Evolutionary conservation across 2,797 vertebrate genomes (phyloP).

Genomic region (Scyliorhinus canicula): DNA sequence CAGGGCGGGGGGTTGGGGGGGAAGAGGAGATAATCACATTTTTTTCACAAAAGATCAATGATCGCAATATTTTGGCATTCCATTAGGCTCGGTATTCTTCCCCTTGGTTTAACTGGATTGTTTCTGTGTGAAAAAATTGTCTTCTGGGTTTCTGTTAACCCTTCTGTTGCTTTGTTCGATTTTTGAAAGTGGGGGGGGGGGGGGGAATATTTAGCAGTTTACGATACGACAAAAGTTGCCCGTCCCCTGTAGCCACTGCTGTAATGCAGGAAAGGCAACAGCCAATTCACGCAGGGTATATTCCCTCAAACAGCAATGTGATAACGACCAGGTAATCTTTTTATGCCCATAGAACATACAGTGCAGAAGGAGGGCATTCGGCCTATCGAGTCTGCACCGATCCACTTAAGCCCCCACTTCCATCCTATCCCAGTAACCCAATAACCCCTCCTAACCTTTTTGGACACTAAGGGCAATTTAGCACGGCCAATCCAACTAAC

Average conservation of each 20-base stretch:
- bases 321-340: not conserved
- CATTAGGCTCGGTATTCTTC: constrained; percentile 17
- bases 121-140: not conserved
- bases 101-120: not conserved
- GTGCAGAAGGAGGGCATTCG: too few relatives aligned
- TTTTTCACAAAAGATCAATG: not conserved
- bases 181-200: too few relatives aligned
- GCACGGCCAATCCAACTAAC: too few relatives aligned
- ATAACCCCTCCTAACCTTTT: too few relatives aligned
- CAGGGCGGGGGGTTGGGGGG: too few relatives aligned
- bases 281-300: not conserved
- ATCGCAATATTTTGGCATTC: not conserved
- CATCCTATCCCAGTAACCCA: too few relatives aligned
- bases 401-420: too few relatives aligned
- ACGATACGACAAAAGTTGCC: too few relatives aligned
- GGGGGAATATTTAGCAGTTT: too few relatives aligned
- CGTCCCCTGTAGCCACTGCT: not conserved
- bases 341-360: too few relatives aligned
- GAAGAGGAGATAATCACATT: not conserved
- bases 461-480: too few relatives aligned
- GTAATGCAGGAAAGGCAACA: not conserved
- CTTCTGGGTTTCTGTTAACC: not conserved
- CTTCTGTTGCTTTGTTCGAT: not conserved
- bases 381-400: too few relatives aligned
- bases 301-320: not conserved